These are phyloP conservation scores for Meriones unguiculatus DNA, from an alignment of 2,113 vertebrate genomes.

Conservation along the genomic window DNA sequence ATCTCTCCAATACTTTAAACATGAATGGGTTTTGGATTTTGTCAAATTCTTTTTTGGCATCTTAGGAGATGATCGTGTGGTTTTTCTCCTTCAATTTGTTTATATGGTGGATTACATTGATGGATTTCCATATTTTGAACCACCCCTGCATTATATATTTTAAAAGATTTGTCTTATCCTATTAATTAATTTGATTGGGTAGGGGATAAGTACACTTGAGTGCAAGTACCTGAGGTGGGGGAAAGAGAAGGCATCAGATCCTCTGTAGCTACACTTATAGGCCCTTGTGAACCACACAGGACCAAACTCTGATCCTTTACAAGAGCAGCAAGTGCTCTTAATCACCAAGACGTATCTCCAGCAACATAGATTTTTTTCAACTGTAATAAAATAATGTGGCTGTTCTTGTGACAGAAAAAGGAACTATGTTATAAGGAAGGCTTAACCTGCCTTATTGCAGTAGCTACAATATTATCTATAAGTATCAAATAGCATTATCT, in stretches of 20 bases:
- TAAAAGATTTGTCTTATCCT: neutral
- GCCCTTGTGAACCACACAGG: too few species aligned
- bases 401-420: neutral
- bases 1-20: too few species aligned
- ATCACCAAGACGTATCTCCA: too few species aligned
- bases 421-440: neutral
- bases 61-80: too few species aligned
- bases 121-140: too few species aligned
- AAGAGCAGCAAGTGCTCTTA: neutral
- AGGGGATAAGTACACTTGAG: neutral
- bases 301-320: neutral
- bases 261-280: too few species aligned
- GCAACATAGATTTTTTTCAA: neutral
- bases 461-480: neutral
- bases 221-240: neutral
- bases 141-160: neutral
- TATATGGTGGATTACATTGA: too few species aligned
- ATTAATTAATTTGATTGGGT: neutral
- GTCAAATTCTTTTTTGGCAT: too few species aligned
- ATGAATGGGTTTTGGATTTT: too few species aligned
- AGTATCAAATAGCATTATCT: neutral
- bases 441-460: neutral
- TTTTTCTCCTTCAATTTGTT: too few species aligned
- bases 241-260: neutral
- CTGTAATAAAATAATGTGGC: neutral